Evolutionary conservation across 2,113 vertebrate genomes (phyloP), one percentile per base, ranked within the genome.

Genomic region (Hucho hucho): DNA sequence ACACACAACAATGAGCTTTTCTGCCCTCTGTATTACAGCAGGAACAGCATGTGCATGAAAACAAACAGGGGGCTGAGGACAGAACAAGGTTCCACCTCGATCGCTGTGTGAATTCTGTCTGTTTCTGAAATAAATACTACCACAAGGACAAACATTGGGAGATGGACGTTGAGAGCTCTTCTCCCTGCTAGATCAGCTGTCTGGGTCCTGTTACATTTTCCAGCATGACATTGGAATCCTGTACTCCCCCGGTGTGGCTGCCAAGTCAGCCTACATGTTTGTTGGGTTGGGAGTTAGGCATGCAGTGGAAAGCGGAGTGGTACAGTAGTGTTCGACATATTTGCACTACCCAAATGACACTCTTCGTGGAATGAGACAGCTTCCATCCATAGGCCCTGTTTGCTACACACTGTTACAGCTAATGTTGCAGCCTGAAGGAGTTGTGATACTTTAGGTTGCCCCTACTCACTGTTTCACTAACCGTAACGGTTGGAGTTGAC

Each of bases 181-280:
- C 82, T 69, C 28, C 74, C 61, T 64, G 56, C 73, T 67, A 69
- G 80, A 86, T 9, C 88, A 91, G 86, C 83, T 87, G 85, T 76
- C 77, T 74, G 85, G 75, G 84, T 91, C 89, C 67, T 78, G 74
- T 91, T 92, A 88, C 89, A 87, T 89, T 90, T 90, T 90, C 87
- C 87, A 90, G 82, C 76, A 74, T 78, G 83, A 86, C 81, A 69
- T 72, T 78, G 68, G 75, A 73, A 79, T 81, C 78, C 81, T 68
- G 75, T 84, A 83, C 83, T 86, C 74, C 78, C 80, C 82, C 46
- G 61, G 68, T 65, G 68, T 78, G 68, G 77, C 79, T 87, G 83
- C 86, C 84, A 91, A 84, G 80, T 74, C 78, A 74, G 77, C 76
- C 87, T 71, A 77, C 79, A 25, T 86, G 79, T 85, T 85, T 76